Evolutionary conservation across 2,113 vertebrate species (phyloP), one percentile per base, ranked within the genome.

Genomic region (Cairina moschata): DNA sequence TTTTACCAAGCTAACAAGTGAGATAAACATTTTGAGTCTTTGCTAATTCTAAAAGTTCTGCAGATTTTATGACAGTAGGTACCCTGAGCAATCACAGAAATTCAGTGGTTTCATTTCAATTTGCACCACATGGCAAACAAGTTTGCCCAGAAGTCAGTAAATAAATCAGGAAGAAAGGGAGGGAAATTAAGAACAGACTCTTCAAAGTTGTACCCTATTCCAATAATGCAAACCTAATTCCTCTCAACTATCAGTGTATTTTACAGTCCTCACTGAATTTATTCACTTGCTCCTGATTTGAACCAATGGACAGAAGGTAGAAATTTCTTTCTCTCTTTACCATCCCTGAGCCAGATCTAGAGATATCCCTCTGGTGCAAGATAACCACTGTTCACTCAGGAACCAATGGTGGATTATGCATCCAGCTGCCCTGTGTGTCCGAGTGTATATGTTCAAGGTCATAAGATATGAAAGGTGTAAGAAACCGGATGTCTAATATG

Each of bases 1-100:
- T 98, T 97, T 95, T 92, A 96, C 96, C 94, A 36, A 98, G 92
- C 95, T 97, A 98, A 98, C 96, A 97, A 98, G 95, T 97, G 96
- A 98, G 97, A 98, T 97, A 98, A 98, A 98, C 96, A 97, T 98
- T 97, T 97, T 97, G 83, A 95, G 95, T 95, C 86, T 28, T 38
- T 96, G 96, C 95, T 98, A 97, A 98, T 98, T 98, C 69, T 79
- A 73, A 95, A 97, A 96, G 91, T 97, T 98, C 90, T 94, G 95
- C 90, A 96, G 96, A 97, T 93, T 94, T 97, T 96, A 87, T 91
- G 96, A 97, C 91, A 96, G 96, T 95, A 96, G 92, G 82, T 79
- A 92, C 46, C 63, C 29, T 32, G 94, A 96, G 95, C 90, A 97
- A 82, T 80, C 74, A 86, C 63, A 71, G 75, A 87, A 96, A 87